Evolutionary conservation across 2,797 vertebrate genomes (phyloP), one percentile per base, ranked within the genome.

Genomic region (Cirrhinus molitorella): DNA sequence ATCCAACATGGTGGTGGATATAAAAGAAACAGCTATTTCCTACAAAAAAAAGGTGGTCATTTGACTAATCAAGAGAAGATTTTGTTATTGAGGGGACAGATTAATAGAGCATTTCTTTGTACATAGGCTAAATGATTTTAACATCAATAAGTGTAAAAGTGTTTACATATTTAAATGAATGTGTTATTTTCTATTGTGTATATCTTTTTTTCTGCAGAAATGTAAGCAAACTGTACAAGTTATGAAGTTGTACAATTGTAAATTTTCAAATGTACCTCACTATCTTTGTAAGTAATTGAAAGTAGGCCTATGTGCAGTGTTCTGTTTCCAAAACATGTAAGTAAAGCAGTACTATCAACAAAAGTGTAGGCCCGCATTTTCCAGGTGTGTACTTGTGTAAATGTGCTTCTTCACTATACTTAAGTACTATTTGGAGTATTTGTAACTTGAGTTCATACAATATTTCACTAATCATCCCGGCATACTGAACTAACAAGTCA

Each of bases 121-220:
- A 70, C 10, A 43, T 80, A 28, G 14, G 10, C 34, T 31, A 40
- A 43, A 25, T 28, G 25, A 59, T 66, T 81, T 61, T 47, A 67
- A 31, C 63, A 25, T 19, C 10, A 40, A 16, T 72, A 3, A 3
- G 4, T 65, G 45, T 51, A 40, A n/a, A 63, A 8, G 14, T 21
- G 28, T 31, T 72, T 70, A 43, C 34, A 28, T 72, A 45, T 76
- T 73, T 10, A 63, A 31, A 21, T 16, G 5, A 3, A 40, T n/a
- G n/a, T 71, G 34, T 40, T 43, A 16, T 66, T 79, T 61, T 85
- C 16, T 85, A 78, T 23, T 31, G 9, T 34, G n/a, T 66, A 23
- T 55, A 74, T 40, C 21, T 40, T 37, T 63, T 23, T 72, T 34
- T 31, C 13, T 40, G 19, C 47, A 19, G 5, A 3, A n/a, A 23